Evolutionary conservation across 2,888 invertebrate species (phyloP).

Genomic region (Linnaemya vulpina): DNA sequence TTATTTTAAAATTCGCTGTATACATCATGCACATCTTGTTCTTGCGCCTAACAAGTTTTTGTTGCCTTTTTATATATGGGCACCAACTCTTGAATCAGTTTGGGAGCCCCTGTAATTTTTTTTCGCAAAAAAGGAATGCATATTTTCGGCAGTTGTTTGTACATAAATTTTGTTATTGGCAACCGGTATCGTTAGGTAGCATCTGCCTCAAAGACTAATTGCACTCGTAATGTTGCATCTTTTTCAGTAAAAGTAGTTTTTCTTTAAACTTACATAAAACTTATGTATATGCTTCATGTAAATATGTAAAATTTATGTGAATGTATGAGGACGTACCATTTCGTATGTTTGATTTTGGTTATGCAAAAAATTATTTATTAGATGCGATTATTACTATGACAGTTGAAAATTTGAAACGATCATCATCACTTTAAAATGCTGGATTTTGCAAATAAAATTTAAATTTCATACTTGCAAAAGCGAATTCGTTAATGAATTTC

Average conservation of each 20-base stretch:
- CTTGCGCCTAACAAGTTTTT: too few species aligned
- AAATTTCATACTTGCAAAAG: background rate
- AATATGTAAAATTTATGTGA: conserved; percentile 17
- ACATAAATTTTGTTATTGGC: conserved; percentile 42
- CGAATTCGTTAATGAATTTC: background rate
- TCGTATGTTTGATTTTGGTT: conserved; percentile 16
- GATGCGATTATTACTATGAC: conserved; percentile 28
- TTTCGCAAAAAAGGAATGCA: background rate
- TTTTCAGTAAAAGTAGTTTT: conserved; percentile 69
- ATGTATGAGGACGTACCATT: background rate
- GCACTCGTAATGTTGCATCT: conserved; percentile 50
- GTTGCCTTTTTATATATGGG: too few species aligned
- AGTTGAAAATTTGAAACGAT: conserved; percentile 36
- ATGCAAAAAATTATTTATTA: conserved; percentile 43
- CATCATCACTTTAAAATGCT: conserved; percentile 29
- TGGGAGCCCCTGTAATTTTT: conserved; percentile 25
- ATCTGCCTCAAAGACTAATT: conserved; percentile 66
- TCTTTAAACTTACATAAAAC: conserved; percentile 10
- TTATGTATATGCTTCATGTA: background rate
- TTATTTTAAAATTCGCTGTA: background rate
- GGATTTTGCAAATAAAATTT: conserved; percentile 23
- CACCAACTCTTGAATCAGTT: background rate
- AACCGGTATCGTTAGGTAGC: conserved; percentile 67
- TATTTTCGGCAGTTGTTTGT: conserved; percentile 30
- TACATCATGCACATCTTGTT: background rate